Base-by-base conservation (phyloP, 1,140 invertebrate genomes). In the Orchesella cincta region DNA sequence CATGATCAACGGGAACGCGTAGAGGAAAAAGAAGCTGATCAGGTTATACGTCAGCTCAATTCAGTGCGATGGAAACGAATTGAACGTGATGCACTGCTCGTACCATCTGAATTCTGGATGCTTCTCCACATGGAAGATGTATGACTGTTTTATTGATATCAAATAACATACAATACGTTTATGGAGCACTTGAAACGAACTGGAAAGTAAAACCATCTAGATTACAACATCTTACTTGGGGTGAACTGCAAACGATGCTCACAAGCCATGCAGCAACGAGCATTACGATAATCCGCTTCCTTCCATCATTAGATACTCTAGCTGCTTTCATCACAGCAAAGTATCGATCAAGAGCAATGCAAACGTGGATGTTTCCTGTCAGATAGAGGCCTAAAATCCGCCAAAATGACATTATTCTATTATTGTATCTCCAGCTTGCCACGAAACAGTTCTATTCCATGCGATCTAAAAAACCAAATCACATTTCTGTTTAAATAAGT, bases 11-110 rank as follows among this genome's bases (percentile, higher is more conserved):
- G 95, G 95, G 2, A 94, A 86, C 34, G 90, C 90, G 85, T 97
- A 97, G 91, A 96, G 94, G 81, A 92, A 89, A 1, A 90, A 82
- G 90, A 94, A 93, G 46, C 91, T 92, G 64, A 93, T 90, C 0
- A 93, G 84, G 73, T 89, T 89, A 85, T 96, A 96, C 0, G 89
- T 87, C 57, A 93, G 83, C 85, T 94, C 91, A 77, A 92, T 89
- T 0, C 87, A 86, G 36, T 88, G 85, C 3, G 89, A 89, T 23
- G 90, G 88, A 82, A 94, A 91, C 14, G 89, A 88, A 80, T 93
- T 89, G 83, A 91, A 92, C 0, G 92, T 91, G 70, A 95, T 90
- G 84, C 94, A 96, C 81, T 96, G 94, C 82, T 89, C 89, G 85
- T 93, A 96, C 88, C 90, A 92, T 35, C 88, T 89, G 1, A 90